A percentile compares a stretch with the other conserved stretches of the same genome.
Conservation (phyloP, 1,140 invertebrate species). For the Bilobella aurantiaca region DNA sequence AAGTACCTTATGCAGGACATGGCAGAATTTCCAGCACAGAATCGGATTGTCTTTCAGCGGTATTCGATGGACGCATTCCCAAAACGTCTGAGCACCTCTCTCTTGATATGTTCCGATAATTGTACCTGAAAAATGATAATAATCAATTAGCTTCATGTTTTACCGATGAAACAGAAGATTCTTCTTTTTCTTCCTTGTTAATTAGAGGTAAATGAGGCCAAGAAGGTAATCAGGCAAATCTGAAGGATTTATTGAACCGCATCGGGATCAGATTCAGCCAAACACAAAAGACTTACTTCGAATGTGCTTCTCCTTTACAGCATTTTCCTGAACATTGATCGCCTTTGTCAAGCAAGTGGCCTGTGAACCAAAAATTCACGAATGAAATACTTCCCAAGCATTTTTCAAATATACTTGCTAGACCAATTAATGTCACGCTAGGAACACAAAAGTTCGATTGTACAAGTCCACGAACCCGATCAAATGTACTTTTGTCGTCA, state of each 20-base stretch:
- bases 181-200: too few relatives aligned
- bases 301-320: constrained; percentile 95
- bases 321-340: constrained; percentile 73
- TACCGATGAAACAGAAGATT: too few relatives aligned
- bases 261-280: background rate
- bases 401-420: too few relatives aligned
- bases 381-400: too few relatives aligned
- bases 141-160: too few relatives aligned
- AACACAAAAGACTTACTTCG: constrained; percentile 53
- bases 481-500: too few relatives aligned
- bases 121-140: constrained; percentile 48
- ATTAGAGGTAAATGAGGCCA: too few relatives aligned
- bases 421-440: too few relatives aligned
- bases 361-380: constrained; percentile 48
- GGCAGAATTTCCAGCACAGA: constrained; percentile 96
- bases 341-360: constrained; percentile 76
- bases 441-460: too few relatives aligned
- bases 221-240: too few relatives aligned
- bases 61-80: constrained; percentile 68
- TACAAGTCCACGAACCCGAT: too few relatives aligned
- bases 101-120: constrained; percentile 93
- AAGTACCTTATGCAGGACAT: constrained; percentile 77
- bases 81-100: constrained; percentile 78
- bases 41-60: constrained; percentile 86
- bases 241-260: too few relatives aligned